phyloP scores from a whole-genome alignment of 2,888 invertebrate species.

The Formica aserva region DNA sequence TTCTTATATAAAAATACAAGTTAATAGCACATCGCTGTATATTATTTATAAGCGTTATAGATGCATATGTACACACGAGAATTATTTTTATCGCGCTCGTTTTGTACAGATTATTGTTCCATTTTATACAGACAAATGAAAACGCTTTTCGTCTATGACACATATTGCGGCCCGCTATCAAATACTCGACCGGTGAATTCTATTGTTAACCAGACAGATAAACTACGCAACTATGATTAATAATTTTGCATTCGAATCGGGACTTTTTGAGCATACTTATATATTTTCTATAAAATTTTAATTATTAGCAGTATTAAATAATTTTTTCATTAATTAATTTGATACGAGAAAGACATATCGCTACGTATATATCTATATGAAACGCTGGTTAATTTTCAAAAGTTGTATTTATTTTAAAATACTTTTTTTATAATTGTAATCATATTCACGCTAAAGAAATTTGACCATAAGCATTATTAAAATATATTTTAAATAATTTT shows the following conservation, averaged over 20 bases:
- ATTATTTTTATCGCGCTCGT: conserved; percentile 24
- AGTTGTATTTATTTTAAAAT: no score
- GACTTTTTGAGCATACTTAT: not conserved
- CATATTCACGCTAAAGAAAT: conserved; percentile 38
- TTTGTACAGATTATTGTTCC: conserved; percentile 20
- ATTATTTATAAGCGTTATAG: not conserved
- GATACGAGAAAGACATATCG: no score
- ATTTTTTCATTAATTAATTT: no score
- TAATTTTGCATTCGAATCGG: conserved; percentile 20
- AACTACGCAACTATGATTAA: conserved; percentile 27
- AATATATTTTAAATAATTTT: not conserved
- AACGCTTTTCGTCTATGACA: conserved; percentile 28
- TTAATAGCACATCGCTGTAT: not conserved
- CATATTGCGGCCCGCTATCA: conserved; percentile 16
- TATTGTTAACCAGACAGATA: conserved; percentile 29
- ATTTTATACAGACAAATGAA: conserved; percentile 36
- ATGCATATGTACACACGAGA: not conserved
- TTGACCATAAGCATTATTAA: conserved; percentile 9
- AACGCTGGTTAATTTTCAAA: no score
- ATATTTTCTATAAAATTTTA: no score
- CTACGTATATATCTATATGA: no score
- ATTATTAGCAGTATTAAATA: no score
- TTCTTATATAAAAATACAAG: not conserved
- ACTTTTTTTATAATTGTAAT: no score
- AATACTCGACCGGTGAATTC: conserved; percentile 24